Base-by-base conservation (phyloP, 2,888 invertebrate genomes). In the Folsomia manolachei region DNA sequence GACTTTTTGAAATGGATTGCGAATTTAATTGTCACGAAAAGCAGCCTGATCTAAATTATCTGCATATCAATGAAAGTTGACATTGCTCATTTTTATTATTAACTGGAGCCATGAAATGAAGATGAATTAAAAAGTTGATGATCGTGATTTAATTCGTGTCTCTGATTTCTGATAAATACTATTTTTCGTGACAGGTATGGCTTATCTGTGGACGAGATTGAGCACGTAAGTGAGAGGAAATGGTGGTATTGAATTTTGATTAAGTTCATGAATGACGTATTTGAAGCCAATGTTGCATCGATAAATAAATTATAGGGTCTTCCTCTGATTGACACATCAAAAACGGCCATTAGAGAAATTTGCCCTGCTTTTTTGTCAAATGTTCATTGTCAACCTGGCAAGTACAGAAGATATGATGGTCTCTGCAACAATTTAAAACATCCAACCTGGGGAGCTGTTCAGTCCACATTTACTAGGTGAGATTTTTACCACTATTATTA, bases 371-470 rank as follows among this genome's bases (percentile, higher is more conserved):
- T 90, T 83, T 88, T 95, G 82, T 90, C 92, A 0, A 92, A 93
- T 81, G 93, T 94, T 25, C 91, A 94, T 84, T 95, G 95, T 81
- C 88, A 92, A 62, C 90, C 94, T 0, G 94, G 94, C 66, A 94
- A 94, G 83, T 95, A 94, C 85, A 87, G 95, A 19, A 87, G 94
- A 25, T 88, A 90, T 81, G 95, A 95, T 83, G 95, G 94, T 0
- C 88, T 95, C 4, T 95, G 95, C 85, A 95, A 93, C 80, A 95
- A 95, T 83, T 85, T 94, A 81, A 88, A 91, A 75, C 90, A 94
- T 84, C 95, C 95, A 0, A 92, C 93, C 0, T 95, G 94, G 94
- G 95, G 94, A 0, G 90, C 94, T 18, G 89, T 90, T 1, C 90
- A 91, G 83, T 88, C 93, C 14, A 93, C 94, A 0, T 94, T 94